A percentile compares a stretch with the other conserved stretches of the same genome.
Conservation (phyloP, 2,113 vertebrate species). For the Rhegmatorhina hoffmannsi region DNA sequence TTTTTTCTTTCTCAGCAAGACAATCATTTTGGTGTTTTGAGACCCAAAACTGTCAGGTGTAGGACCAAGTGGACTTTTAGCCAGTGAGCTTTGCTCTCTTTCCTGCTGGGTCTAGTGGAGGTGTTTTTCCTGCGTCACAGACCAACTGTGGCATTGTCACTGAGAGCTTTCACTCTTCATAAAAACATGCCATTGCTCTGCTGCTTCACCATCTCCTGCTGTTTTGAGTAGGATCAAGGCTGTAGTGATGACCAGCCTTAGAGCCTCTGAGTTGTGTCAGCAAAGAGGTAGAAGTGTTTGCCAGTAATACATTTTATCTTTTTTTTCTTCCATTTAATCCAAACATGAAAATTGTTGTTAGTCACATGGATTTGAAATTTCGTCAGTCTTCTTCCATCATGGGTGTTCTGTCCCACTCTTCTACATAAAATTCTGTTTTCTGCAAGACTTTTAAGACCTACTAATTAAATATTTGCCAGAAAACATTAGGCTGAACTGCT, state of each 20-base stretch:
- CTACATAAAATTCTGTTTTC: background rate
- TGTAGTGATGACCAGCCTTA: background rate
- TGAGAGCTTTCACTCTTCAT: background rate
- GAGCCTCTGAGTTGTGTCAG: background rate
- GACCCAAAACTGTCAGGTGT: background rate
- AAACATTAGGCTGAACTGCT: background rate
- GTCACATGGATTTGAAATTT: background rate
- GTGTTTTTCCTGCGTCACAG: background rate
- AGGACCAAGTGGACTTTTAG: background rate
- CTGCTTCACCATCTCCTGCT: background rate
- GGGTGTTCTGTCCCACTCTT: background rate
- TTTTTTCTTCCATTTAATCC: background rate
- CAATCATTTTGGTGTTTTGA: background rate
- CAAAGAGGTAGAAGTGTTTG: background rate
- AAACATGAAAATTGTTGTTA: background rate
- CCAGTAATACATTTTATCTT: background rate
- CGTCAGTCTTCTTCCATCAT: background rate
- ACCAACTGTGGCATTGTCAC: background rate
- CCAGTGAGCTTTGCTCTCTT: background rate
- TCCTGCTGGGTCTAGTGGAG: background rate
- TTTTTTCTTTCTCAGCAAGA: background rate
- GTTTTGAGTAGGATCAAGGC: background rate
- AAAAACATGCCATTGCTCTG: background rate
- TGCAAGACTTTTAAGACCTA: background rate
- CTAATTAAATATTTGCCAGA: conserved; percentile 27